Evolutionary conservation across 1,140 invertebrate genomes (phyloP).

Genomic region (Hormaphis cornu): DNA sequence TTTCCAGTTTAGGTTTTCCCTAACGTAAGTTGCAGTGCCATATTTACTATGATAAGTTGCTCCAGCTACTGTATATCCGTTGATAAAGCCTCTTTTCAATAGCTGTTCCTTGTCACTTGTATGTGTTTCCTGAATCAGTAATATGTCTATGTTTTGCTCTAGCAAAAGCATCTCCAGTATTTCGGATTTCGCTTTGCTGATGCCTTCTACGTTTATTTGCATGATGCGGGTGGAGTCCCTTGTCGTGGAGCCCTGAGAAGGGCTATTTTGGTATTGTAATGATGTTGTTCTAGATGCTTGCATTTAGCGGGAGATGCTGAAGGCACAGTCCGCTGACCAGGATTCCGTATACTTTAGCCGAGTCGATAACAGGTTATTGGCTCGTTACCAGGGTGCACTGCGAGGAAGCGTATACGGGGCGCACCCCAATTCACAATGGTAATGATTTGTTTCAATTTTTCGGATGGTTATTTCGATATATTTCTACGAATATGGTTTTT

Average conservation of each 20-base stretch:
- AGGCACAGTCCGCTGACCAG: no score
- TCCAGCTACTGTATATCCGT: neutral
- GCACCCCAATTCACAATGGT: no score
- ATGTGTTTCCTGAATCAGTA: slow-evolving; percentile 8
- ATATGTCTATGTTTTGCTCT: slow-evolving; percentile 9
- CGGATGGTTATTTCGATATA: no score
- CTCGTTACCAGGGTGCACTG: no score
- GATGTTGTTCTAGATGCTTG: neutral
- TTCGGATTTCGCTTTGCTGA: neutral
- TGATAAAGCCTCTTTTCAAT: neutral
- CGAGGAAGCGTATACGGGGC: no score
- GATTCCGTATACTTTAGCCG: no score
- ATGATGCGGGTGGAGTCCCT: neutral
- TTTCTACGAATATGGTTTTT: no score
- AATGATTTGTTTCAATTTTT: no score
- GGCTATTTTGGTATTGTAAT: neutral
- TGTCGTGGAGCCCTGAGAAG: neutral
- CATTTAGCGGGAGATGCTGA: neutral
- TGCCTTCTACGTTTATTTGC: slow-evolving; percentile 15
- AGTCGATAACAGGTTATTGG: no score
- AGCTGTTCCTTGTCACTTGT: neutral
- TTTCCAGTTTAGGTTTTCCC: neutral
- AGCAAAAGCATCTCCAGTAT: neutral
- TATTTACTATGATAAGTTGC: neutral
- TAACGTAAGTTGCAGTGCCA: neutral